These are phyloP conservation scores for Galaxea fascicularis DNA, from an alignment of 92 coral and sea anemone genomes.

Conservation along the genomic window DNA sequence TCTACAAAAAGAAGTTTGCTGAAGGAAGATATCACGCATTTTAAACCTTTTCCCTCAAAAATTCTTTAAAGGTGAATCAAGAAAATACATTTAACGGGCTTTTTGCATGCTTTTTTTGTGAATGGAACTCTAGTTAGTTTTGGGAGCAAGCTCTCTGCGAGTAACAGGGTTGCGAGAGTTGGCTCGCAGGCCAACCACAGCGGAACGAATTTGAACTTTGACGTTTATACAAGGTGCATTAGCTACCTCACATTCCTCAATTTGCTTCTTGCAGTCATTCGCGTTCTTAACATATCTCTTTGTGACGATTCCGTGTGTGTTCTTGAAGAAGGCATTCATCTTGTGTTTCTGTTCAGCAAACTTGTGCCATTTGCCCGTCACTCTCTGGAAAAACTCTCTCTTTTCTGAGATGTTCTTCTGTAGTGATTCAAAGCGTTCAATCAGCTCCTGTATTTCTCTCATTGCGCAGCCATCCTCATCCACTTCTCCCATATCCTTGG, in stretches of 20 bases:
- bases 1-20: too few species aligned
- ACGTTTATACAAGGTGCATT: background rate
- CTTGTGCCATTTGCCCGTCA: conserved; percentile 85
- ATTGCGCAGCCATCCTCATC: conserved; percentile 83
- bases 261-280: conserved; percentile 86
- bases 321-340: conserved; percentile 87
- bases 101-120: too few species aligned
- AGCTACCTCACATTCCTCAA: conserved; percentile 84
- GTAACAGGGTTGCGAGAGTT: too few species aligned
- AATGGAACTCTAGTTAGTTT: too few species aligned
- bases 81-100: too few species aligned
- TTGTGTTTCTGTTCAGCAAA: conserved; percentile 89
- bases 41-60: too few species aligned
- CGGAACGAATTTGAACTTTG: background rate
- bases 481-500: conserved; percentile 85
- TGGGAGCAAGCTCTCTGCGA: too few species aligned
- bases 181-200: too few species aligned
- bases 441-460: conserved; percentile 80
- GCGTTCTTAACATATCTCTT: conserved; percentile 78
- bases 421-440: conserved; percentile 85
- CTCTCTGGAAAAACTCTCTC: conserved; percentile 85
- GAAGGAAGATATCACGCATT: too few species aligned
- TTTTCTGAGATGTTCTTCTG: conserved; percentile 85
- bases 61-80: too few species aligned
- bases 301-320: conserved; percentile 85